phyloP scores from a whole-genome alignment of 2,888 invertebrate species.

The Xanthostigma xanthostigma region DNA sequence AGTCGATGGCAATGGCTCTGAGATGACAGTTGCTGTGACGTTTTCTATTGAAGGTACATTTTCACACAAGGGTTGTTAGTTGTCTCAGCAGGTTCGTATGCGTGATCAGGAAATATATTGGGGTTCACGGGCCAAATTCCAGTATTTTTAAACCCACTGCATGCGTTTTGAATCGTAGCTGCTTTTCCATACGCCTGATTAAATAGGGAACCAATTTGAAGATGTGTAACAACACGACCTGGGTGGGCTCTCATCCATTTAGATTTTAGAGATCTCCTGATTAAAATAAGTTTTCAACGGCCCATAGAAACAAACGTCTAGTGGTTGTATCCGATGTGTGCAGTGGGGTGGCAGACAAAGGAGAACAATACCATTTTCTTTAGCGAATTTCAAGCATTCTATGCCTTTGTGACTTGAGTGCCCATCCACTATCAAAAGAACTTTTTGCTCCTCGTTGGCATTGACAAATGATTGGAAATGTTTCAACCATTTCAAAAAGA shows the following conservation, averaged over 20 bases:
- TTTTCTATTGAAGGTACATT: no score
- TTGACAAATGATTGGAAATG: slow-evolving; percentile 19
- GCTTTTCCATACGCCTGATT: slow-evolving; percentile 12
- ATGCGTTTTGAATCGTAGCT: slow-evolving; percentile 11
- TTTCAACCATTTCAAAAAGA: slow-evolving; percentile 16
- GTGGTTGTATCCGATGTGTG: slow-evolving; percentile 20
- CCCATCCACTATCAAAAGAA: slow-evolving; percentile 19
- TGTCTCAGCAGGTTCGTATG: no score
- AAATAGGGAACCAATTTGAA: slow-evolving; percentile 10
- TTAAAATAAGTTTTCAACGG: slow-evolving; percentile 19
- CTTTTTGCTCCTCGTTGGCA: slow-evolving; percentile 15
- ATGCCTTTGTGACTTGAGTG: slow-evolving; percentile 16
- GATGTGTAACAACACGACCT: slow-evolving; percentile 8
- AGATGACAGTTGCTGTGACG: no score
- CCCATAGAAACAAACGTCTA: slow-evolving; percentile 19
- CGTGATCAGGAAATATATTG: no score
- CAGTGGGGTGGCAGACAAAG: slow-evolving; percentile 22
- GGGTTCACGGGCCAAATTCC: slow-evolving; percentile 12
- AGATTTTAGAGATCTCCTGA: slow-evolving; percentile 16
- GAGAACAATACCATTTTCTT: slow-evolving; percentile 8
- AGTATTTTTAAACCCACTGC: slow-evolving; percentile 9
- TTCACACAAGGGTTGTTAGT: no score
- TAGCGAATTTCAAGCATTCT: slow-evolving; percentile 7
- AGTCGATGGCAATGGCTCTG: no score
- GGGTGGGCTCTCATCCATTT: slow-evolving; percentile 14